phyloP scores from a whole-genome alignment of 2,113 vertebrate genomes.

The Macrotus californicus region DNA sequence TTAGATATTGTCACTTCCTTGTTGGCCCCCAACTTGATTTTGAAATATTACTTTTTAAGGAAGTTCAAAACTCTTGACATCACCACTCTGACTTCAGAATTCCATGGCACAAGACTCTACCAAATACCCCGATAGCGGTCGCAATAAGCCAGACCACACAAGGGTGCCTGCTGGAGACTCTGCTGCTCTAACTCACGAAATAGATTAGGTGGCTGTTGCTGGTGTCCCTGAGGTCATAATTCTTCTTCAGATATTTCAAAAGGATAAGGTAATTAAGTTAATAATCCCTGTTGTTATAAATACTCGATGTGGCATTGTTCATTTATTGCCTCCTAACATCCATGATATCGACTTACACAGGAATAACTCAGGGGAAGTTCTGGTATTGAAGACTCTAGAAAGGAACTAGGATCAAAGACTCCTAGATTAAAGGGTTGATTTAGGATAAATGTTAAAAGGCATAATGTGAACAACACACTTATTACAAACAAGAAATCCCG shows the following conservation, averaged over 20 bases:
- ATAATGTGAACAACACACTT: constrained; percentile 67
- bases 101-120: not conserved
- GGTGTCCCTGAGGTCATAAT: constrained; percentile 63
- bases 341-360: constrained; percentile 71
- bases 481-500: constrained; percentile 66
- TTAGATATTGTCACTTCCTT: not conserved
- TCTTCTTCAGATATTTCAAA: constrained; percentile 68
- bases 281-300: constrained; percentile 71
- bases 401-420: constrained; percentile 74
- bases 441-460: constrained; percentile 72
- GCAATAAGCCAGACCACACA: not conserved
- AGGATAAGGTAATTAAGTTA: constrained; percentile 69
- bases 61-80: not conserved
- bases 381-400: constrained; percentile 68
- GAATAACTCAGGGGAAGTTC: constrained; percentile 53
- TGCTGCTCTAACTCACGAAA: constrained; percentile 33
- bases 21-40: not conserved
- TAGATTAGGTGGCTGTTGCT: constrained; percentile 62
- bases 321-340: constrained; percentile 64
- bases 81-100: not conserved
- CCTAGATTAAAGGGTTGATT: constrained; percentile 75
- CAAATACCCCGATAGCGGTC: not conserved
- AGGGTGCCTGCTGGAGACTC: not conserved
- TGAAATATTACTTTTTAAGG: constrained; percentile 18
- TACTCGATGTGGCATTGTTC: constrained; percentile 66